These are phyloP conservation scores for Clusia tigrina DNA, from an alignment of 2,888 invertebrate genomes.

Conservation along the genomic window DNA sequence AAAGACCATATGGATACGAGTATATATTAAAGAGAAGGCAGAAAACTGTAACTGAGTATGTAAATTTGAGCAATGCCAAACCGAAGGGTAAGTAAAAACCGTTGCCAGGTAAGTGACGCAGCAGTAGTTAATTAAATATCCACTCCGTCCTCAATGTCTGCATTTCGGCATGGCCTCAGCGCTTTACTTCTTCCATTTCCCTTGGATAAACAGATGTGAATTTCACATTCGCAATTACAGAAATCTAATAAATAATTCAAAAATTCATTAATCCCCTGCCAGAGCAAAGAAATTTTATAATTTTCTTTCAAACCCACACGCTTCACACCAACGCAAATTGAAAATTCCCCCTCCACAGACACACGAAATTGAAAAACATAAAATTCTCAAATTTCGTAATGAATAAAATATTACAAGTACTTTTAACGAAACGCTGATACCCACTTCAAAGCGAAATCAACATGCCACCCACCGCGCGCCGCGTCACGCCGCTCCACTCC, in stretches of 20 bases:
- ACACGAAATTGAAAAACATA: slow-evolving; percentile 6
- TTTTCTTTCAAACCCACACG: neutral
- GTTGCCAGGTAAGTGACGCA: too few relatives aligned
- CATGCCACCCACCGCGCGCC: neutral
- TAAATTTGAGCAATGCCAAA: too few relatives aligned
- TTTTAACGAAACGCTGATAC: neutral
- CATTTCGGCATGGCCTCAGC: too few relatives aligned
- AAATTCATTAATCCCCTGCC: neutral
- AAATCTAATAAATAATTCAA: slow-evolving; percentile 1
- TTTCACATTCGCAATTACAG: neutral
- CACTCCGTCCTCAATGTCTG: too few relatives aligned
- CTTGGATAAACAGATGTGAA: neutral
- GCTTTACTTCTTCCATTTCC: neutral
- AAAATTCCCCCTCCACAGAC: neutral
- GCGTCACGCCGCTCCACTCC: neutral
- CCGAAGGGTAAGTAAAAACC: too few relatives aligned
- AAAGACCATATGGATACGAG: too few relatives aligned
- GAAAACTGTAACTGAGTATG: too few relatives aligned
- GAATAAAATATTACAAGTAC: slow-evolving; percentile 4
- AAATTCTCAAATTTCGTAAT: slow-evolving; percentile 1
- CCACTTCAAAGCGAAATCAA: neutral
- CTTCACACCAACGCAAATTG: neutral
- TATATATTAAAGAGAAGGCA: too few relatives aligned
- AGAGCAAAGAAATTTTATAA: neutral
- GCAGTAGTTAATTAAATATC: too few relatives aligned